A percentile compares a stretch with the other conserved stretches of the same genome.
Evolutionary conservation across 2,113 vertebrate genomes (phyloP).

Genomic region (Phodopus roborovskii): DNA sequence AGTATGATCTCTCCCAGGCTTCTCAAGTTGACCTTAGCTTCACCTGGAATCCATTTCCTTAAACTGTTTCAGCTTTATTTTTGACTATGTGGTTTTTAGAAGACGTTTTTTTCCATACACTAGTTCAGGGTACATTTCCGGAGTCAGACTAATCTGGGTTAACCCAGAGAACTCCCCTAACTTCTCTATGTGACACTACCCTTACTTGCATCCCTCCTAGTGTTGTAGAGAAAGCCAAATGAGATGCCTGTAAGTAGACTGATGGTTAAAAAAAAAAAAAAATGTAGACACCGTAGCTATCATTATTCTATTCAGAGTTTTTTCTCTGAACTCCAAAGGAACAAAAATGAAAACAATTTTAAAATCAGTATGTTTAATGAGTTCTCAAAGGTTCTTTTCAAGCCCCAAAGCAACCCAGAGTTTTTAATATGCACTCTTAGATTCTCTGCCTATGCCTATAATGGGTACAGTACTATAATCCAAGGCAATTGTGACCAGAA

Average conservation of each 20-base stretch:
- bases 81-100: not conserved
- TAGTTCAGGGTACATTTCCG: not conserved
- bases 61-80: not conserved
- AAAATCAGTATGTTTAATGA: not conserved
- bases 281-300: not conserved
- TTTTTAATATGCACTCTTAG: slow-evolving; percentile 21
- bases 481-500: slow-evolving; percentile 47
- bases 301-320: not conserved
- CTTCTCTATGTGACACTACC: not conserved
- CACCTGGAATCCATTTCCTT: not conserved
- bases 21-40: not conserved
- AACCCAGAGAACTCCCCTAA: not conserved
- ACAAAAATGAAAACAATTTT: slow-evolving; percentile 40
- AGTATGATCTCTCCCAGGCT: not conserved
- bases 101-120: not conserved
- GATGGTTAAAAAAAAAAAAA: not conserved
- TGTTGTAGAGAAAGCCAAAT: not conserved
- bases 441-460: slow-evolving; percentile 16
- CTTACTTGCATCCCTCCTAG: not conserved
- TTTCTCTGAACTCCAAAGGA: slow-evolving; percentile 48
- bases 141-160: not conserved
- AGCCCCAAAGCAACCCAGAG: not conserved
- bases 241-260: not conserved
- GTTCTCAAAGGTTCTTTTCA: slow-evolving; percentile 23
- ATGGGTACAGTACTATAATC: not conserved